Conservation (phyloP, 37 sponge, comb jelly and placozoan species). For the Cladorhizidae sp. region DNA sequence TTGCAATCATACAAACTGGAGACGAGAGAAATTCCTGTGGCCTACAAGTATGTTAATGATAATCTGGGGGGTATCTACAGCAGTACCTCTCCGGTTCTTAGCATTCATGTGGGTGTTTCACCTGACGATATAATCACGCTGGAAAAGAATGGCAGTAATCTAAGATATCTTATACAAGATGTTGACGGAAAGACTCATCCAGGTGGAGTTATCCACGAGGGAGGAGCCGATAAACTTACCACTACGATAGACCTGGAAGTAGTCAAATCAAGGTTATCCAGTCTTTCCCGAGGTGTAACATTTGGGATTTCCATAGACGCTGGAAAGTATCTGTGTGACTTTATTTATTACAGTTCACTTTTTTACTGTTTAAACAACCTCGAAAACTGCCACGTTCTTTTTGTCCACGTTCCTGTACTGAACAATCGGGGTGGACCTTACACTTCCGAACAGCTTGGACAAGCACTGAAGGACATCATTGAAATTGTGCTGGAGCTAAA, state of each 20-base stretch:
- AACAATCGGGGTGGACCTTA: constrained; percentile 66
- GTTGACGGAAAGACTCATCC: constrained; percentile 20
- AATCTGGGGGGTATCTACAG: constrained; percentile 36
- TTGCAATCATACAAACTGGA: background rate
- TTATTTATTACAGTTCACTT: constrained; percentile 76
- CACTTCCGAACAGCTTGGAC: constrained; percentile 37
- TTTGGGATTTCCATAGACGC: constrained; percentile 55
- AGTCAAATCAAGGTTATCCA: background rate
- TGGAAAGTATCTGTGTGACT: constrained; percentile 77
- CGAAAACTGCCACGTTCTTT: constrained; percentile 44
- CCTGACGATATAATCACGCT: constrained; percentile 38
- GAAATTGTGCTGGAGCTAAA: constrained; percentile 33
- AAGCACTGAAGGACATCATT: constrained; percentile 44
- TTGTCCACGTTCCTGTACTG: constrained; percentile 75
- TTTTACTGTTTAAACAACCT: too few relatives aligned
- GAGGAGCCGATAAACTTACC: constrained; percentile 18
- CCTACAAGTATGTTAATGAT: constrained; percentile 29
- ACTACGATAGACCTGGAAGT: constrained; percentile 38
- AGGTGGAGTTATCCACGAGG: constrained; percentile 10
- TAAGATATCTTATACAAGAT: constrained; percentile 36
- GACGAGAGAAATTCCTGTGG: constrained; percentile 61
- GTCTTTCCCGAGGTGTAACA: constrained; percentile 17
- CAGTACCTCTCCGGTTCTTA: constrained; percentile 45
- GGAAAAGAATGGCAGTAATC: constrained; percentile 52
- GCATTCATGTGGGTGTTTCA: constrained; percentile 73